Conservation (phyloP, 1,140 invertebrate genomes). For the Pseudomyrmex gracilis region DNA sequence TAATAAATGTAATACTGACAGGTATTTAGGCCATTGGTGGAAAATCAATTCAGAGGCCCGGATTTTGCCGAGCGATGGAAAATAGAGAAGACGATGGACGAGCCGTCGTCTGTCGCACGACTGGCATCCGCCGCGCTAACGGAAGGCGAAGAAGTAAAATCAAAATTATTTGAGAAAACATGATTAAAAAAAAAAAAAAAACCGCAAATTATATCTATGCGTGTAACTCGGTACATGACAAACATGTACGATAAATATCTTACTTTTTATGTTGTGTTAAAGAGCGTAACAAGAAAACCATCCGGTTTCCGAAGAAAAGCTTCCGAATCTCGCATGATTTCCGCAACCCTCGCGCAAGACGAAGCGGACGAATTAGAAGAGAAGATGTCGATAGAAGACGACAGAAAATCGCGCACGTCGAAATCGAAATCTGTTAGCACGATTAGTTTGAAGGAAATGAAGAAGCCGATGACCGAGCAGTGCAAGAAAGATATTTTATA, state of each 20-base stretch:
- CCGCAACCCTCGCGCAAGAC: not conserved
- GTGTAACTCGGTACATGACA: conserved; percentile 1
- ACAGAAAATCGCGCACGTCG: not conserved
- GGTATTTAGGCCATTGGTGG: conserved; percentile 85
- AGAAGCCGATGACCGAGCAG: conserved; percentile 50
- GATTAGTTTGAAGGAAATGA: not conserved
- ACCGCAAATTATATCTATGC: too few species aligned
- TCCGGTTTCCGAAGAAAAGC: conserved; percentile 85
- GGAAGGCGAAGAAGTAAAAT: conserved; percentile 37
- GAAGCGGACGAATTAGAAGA: not conserved
- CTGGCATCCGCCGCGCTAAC: conserved; percentile 49
- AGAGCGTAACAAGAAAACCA: conserved; percentile 83
- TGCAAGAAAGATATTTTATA: conserved; percentile 77
- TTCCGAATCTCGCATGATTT: not conserved
- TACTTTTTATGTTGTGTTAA: not conserved
- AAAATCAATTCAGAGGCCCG: conserved; percentile 83
- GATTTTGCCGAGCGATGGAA: conserved; percentile 28
- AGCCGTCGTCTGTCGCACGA: conserved; percentile 52
- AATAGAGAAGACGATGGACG: conserved; percentile 17
- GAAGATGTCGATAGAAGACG: not conserved
- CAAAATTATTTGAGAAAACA: too few species aligned
- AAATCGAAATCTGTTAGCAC: conserved; percentile 54
- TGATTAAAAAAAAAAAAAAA: too few species aligned
- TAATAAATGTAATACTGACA: conserved; percentile 59
- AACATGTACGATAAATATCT: not conserved